phyloP scores from a whole-genome alignment of 64 coral and sea anemone species.

The Actinia equina region DNA sequence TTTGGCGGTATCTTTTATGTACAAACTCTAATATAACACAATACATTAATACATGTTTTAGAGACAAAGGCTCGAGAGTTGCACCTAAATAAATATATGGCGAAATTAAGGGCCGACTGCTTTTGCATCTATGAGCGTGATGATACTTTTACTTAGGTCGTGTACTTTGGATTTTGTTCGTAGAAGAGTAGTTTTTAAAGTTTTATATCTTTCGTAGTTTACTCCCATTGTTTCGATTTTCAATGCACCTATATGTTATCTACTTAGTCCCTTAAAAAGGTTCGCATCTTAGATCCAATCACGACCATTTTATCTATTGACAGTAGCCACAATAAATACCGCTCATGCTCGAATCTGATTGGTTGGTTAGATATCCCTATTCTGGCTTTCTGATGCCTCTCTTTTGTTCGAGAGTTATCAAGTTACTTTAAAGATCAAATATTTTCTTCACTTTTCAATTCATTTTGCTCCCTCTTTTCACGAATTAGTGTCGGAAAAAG shows the following conservation, averaged over 20 bases:
- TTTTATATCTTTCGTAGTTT: background rate
- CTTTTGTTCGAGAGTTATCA: conserved; percentile 5
- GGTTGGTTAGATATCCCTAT: background rate
- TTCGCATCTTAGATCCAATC: conserved; percentile 15
- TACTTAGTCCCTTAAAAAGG: conserved; percentile 12
- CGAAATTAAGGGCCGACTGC: background rate
- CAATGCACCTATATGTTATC: background rate
- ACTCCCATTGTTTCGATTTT: background rate
- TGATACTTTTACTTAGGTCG: background rate
- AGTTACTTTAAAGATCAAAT: background rate
- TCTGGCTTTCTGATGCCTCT: conserved; percentile 3
- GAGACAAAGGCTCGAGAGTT: background rate
- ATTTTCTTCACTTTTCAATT: conserved; percentile 4
- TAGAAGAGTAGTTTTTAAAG: background rate
- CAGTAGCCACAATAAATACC: background rate
- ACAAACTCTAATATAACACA: conserved; percentile 16
- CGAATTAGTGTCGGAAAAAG: background rate
- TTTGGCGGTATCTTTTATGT: conserved; percentile 2
- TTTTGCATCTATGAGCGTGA: background rate
- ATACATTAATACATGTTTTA: background rate
- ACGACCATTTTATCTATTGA: background rate
- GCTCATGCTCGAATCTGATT: background rate
- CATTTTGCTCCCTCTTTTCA: background rate
- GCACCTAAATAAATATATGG: background rate
- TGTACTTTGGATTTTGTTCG: background rate